Percentiles rank a stretch among this genome's conserved stretches.
phyloP scores from a whole-genome alignment of 2,797 vertebrate species.

The Limosa lapponica region DNA sequence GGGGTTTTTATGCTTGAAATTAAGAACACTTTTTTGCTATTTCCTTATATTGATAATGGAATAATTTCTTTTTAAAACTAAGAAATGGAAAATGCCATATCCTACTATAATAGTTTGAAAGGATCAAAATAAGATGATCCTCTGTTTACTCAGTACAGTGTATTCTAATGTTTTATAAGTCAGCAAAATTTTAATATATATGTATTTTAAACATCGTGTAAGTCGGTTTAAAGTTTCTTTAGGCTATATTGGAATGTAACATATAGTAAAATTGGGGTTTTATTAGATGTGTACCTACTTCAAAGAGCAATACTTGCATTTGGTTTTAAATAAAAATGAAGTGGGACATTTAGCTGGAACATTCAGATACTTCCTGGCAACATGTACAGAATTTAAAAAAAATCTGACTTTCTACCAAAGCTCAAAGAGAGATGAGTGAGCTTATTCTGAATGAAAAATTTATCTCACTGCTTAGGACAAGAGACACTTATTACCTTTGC shows the following conservation, averaged over 20 bases:
- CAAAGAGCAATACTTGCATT: neutral
- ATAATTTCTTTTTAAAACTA: neutral
- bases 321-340: neutral
- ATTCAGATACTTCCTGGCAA: neutral
- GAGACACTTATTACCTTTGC: neutral
- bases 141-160: neutral
- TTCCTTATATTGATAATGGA: neutral
- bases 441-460: neutral
- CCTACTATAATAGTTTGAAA: neutral
- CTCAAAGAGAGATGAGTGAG: neutral
- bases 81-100: neutral
- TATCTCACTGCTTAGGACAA: neutral
- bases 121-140: neutral
- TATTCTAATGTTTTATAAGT: neutral
- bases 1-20: neutral
- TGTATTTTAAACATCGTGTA: neutral
- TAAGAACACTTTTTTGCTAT: fast-evolving
- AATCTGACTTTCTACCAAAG: neutral
- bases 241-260: neutral
- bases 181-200: neutral
- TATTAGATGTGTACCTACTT: neutral
- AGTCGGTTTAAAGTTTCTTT: neutral
- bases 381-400: neutral
- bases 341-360: neutral
- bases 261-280: neutral